Base-by-base conservation (phyloP, 2,888 invertebrate genomes). In the Pristionchus exspectatus region DNA sequence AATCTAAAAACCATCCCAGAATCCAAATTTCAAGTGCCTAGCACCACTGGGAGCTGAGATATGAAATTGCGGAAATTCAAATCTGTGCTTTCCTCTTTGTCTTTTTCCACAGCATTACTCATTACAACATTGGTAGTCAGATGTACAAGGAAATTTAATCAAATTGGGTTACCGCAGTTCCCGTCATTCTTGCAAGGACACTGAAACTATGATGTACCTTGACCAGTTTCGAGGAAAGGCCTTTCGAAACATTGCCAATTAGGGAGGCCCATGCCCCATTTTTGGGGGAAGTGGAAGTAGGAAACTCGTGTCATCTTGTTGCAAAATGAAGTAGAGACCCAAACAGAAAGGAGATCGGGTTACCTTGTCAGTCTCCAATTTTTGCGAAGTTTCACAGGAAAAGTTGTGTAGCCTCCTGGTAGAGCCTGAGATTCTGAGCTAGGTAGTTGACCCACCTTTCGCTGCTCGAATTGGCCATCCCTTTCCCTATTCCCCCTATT, bases 391-490 rank as follows among this genome's bases (percentile, higher is more conserved):
- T 74, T 21, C 74, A 63, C 44, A 12, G 44, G 44, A 50, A 50
- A 10, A 4, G 63, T 63, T 63, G 63, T n/a, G 63, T n/a, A 63
- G 59, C 59, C 21, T 21, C 12, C 7, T 38, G 38, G 59, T 18
- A 27, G 69, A 9, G 38, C 44, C 74, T 44, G 74, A 74, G 74
- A 24, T 2, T 74, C 74, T 44, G 74, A 74, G 74, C 44, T 2
- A 44, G n/a, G 81, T 81, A 27, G 50, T 81, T 81, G 81, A 81
- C 81, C 81, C 54, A 81, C 81, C 81, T 81, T 44, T 50, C 12
- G 44, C 44, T 38, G 10, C 77, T 27, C 10, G 74, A 74, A 74
- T 74, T 74, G 74, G 38, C 38, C 69, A 72, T 72, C 33, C 38
- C 74, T 74, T 74, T 44, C 74, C 24, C 81, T 21, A 14, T 16